Evolutionary conservation across 2,888 invertebrate genomes (phyloP), one percentile per base, ranked within the genome.

Genomic region (Parascotia fuliginaria): DNA sequence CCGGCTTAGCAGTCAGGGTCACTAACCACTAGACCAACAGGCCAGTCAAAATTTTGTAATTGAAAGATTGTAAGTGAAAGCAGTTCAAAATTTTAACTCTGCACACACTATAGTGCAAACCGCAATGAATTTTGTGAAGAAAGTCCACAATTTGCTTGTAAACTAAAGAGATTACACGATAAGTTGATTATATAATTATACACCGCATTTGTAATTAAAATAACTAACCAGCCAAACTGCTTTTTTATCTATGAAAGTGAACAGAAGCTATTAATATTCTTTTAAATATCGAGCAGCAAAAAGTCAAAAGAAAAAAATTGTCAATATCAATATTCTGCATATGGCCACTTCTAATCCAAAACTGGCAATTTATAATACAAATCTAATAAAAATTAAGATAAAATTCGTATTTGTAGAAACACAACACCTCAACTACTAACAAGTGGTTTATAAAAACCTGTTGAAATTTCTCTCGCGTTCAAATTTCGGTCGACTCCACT

Each of bases 401-500:
- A 49, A 33, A 16, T 55, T 37, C 13, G 0, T 43, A 34, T 59
- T 52, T 47, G 34, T 41, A 43, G 27, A 60, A 51, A 51, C 61
- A 51, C 24, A 51, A 51, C 61, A 51, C 24, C 27, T 29, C 43
- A 31, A 45, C 38, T 24, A 7, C 19, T 50, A 41, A n/a, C 45
- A 41, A 56, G 55, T 63, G 24, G 46, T 42, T 53, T 50, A 28
- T 45, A 52, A 64, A 19, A 69, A 69, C 62, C 62, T 56, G 65
- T 67, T 67, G 34, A 52, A 64, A 65, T 70, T 70, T 69, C 71
- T 62, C 70, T 69, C 41, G 33, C 24, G 41, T 42, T 61, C 55
- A 39, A 47, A 65, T 69, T 73, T 69, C 49, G 60, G 54, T 19
- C 49, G 39, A 39, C 60, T 42, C 54, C 51, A 47, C 52, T 61